Evolutionary conservation across 2,113 vertebrate species (phyloP).

Genomic region (Orycteropus afer): DNA sequence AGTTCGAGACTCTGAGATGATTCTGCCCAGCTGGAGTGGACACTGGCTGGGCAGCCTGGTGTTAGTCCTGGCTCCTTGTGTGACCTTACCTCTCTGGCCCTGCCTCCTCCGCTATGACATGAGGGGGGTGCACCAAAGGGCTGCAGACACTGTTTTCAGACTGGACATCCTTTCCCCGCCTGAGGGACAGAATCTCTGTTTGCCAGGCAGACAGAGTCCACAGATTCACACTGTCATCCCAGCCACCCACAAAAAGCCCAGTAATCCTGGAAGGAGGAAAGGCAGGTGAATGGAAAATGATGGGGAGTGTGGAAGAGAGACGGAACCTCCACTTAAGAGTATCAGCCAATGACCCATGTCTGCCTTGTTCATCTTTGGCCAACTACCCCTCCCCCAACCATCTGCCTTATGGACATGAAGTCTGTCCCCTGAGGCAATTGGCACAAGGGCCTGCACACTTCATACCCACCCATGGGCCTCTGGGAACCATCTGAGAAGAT

Average conservation of each 20-base stretch:
- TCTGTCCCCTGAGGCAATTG: neutral
- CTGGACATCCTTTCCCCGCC: neutral
- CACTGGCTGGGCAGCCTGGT: neutral
- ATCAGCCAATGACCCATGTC: neutral
- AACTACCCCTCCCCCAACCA: neutral
- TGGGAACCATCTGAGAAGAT: conserved; percentile 16
- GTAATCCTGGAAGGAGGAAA: neutral
- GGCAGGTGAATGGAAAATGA: neutral
- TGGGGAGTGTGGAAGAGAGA: neutral
- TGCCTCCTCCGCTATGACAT: neutral
- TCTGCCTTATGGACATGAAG: neutral
- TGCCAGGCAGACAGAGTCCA: neutral
- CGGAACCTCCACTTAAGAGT: neutral
- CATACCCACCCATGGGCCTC: neutral
- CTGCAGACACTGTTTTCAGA: accelerated
- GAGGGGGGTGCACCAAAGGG: neutral
- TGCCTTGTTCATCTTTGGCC: neutral
- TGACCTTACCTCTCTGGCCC: neutral
- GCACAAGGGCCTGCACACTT: neutral
- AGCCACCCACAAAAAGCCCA: neutral
- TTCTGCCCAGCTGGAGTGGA: neutral
- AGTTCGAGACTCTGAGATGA: neutral
- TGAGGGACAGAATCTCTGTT: neutral
- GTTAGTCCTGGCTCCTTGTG: accelerated
- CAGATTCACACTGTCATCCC: neutral